These are phyloP conservation scores for Dasypogon diadema DNA, from an alignment of 2,888 invertebrate species.

Conservation along the genomic window DNA sequence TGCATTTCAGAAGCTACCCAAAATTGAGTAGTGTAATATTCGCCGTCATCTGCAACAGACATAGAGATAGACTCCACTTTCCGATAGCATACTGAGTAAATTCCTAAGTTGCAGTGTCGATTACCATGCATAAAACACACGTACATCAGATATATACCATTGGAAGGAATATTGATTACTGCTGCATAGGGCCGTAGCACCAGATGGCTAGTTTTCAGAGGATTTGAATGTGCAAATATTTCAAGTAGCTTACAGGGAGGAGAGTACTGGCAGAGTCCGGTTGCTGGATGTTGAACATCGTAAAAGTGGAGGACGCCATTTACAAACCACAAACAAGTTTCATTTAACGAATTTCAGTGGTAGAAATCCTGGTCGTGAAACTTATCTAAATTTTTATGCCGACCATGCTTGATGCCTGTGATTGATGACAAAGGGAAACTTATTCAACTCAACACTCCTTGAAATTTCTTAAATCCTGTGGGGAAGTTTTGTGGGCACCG, in stretches of 20 bases:
- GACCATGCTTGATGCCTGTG: neutral
- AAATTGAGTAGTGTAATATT: too few relatives aligned
- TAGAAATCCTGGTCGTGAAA: neutral
- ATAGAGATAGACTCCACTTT: neutral
- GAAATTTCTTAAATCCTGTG: neutral
- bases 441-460: neutral
- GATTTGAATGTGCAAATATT: slow-evolving; percentile 7
- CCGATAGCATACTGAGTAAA: neutral
- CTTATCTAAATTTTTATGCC: slow-evolving; percentile 3
- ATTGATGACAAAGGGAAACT: neutral
- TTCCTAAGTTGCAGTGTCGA: slow-evolving; percentile 7
- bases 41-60: neutral
- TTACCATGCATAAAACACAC: slow-evolving; percentile 6
- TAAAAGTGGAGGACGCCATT: neutral
- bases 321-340: slow-evolving; percentile 22
- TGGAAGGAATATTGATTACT: slow-evolving; percentile 17
- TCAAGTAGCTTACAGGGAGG: neutral
- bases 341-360: neutral
- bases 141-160: neutral
- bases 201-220: slow-evolving; percentile 15
- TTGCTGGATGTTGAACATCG: neutral
- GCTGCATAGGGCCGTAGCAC: slow-evolving; percentile 6
- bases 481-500: neutral
- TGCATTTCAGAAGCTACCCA: too few relatives aligned
- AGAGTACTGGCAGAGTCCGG: neutral